Evolutionary conservation across 2,797 vertebrate species (phyloP), one percentile per base, ranked within the genome.

Genomic region (Australoheros facetus): DNA sequence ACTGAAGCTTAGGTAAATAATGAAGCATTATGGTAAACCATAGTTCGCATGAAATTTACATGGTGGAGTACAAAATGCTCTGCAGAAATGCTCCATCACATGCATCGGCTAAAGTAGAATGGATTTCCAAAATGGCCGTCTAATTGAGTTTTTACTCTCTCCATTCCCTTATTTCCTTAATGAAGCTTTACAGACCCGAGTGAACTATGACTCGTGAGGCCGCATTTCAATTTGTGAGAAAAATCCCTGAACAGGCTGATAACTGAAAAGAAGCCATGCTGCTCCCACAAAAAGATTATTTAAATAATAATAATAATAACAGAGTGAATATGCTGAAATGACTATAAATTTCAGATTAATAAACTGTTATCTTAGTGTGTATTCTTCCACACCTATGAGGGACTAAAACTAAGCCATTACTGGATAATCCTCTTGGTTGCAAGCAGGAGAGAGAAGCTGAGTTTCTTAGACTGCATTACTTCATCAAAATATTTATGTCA

Each of bases 201-300:
- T 81, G 66, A 87, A 80, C 81, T 80, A 19, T 85, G 77, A 86
- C 73, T 82, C 66, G 34, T 12, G 56, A 69, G 58, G 77, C 74
- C 10, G 64, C 48, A 28, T 64, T 2, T 54, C 53, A 80, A 70
- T 85, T 77, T 82, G 64, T 66, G 66, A 62, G 80, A 74, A 69
- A 56, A 59, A 69, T 79, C 39, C 23, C 62, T 28, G 37, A 76
- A 78, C 62, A 69, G 26, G 16, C 78, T 73, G 71, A 87, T 79
- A 70, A 84, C 64, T 71, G 56, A 23, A 45, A 83, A 86, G 11
- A 75, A 4, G 17, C 54, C 16, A 4, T 19, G 53, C 26, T 79
- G 23, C 19, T 56, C 78, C 17, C 66, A 81, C 69, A 56, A 62
- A 80, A 51, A 37, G 30, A 69, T 77, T 21, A 73, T 73, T 64